Percentiles rank a stretch among this genome's conserved stretches.
phyloP scores from a whole-genome alignment of 1,140 invertebrate species.

The Bicyclus anynana region DNA sequence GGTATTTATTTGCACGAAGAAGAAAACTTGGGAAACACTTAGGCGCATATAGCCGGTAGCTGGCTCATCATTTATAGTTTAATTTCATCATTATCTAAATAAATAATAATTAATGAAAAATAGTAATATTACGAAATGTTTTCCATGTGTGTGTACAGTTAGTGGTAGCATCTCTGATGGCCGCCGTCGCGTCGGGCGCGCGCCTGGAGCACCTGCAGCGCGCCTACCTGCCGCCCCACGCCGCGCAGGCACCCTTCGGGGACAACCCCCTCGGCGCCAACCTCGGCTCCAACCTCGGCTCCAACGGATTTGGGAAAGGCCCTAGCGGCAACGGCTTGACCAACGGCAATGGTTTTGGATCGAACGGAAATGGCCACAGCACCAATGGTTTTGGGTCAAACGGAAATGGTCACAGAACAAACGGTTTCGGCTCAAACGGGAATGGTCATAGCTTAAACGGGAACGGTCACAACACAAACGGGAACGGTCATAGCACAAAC shows the following conservation, averaged over 20 bases:
- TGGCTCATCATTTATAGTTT: too few relatives aligned
- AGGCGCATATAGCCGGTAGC: too few relatives aligned
- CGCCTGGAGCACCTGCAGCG: constrained; percentile 62
- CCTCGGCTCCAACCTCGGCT: constrained; percentile 2
- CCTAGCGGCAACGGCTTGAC: constrained; percentile 5
- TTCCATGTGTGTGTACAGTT: constrained; percentile 39
- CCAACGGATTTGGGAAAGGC: constrained; percentile 6
- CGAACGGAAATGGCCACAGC: not conserved
- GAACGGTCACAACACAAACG: constrained; percentile 2
- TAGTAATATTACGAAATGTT: not conserved
- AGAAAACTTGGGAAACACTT: too few relatives aligned
- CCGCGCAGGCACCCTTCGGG: too few relatives aligned
- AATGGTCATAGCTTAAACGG: constrained; percentile 8
- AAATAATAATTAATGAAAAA: too few relatives aligned
- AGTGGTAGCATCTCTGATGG: constrained; percentile 48
- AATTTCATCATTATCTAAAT: too few relatives aligned
- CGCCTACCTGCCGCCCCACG: constrained; percentile 53
- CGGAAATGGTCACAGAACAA: not conserved
- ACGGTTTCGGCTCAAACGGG: constrained; percentile 8
- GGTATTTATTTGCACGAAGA: too few relatives aligned
- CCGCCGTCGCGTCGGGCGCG: constrained; percentile 48
- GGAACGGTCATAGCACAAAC: not conserved
- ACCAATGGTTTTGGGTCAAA: constrained; percentile 8
- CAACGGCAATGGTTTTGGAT: constrained; percentile 10
- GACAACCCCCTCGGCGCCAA: constrained; percentile 14